Conservation (phyloP, 2,888 invertebrate genomes). For the Rhagium mordax region DNA sequence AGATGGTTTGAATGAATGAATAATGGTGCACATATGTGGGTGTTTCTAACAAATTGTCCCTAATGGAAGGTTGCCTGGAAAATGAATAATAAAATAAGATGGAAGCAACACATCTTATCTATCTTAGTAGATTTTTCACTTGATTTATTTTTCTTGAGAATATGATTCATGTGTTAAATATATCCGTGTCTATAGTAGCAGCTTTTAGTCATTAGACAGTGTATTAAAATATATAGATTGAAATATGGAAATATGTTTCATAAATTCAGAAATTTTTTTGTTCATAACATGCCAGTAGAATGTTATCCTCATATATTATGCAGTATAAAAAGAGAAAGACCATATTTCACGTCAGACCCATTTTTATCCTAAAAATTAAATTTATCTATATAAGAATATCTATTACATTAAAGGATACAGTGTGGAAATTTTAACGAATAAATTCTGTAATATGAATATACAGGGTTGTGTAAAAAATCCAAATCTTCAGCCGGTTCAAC, state of each 20-base stretch:
- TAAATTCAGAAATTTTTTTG: constrained; percentile 4
- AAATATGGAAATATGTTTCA: constrained; percentile 10
- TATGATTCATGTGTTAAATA: constrained; percentile 37
- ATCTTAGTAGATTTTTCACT: constrained; percentile 46
- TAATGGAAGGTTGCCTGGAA: constrained; percentile 43
- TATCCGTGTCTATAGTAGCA: constrained; percentile 25
- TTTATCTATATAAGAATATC: too few species aligned
- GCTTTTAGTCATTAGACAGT: constrained; percentile 24
- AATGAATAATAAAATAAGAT: constrained; percentile 48
- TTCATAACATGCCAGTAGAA: not conserved
- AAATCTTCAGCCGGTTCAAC: too few species aligned
- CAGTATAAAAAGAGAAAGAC: not conserved
- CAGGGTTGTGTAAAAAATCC: too few species aligned
- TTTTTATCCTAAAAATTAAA: not conserved
- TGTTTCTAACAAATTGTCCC: constrained; percentile 46
- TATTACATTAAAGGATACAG: too few species aligned
- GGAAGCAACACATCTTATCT: constrained; percentile 42
- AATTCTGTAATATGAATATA: too few species aligned
- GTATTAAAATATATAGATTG: constrained; percentile 22
- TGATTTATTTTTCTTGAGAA: constrained; percentile 42
- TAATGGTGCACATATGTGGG: constrained; percentile 42
- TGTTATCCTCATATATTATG: not conserved
- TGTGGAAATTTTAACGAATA: too few species aligned
- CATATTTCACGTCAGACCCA: not conserved
- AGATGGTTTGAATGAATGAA: constrained; percentile 32